A percentile compares a stretch with the other conserved stretches of the same genome.
Evolutionary conservation across 1,140 invertebrate species (phyloP).

Genomic region (Heliconius congener): DNA sequence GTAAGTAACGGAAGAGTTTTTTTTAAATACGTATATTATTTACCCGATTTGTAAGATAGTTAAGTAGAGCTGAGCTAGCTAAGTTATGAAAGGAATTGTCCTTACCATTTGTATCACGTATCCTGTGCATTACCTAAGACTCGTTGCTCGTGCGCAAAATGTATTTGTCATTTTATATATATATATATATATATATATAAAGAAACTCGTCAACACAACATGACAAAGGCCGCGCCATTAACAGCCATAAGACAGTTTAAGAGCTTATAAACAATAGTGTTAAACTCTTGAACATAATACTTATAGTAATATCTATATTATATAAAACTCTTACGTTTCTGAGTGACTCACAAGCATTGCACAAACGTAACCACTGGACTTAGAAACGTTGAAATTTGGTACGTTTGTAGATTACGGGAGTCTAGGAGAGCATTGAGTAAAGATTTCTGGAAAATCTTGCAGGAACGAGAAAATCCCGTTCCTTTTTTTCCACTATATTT

Average conservation of each 20-base stretch:
- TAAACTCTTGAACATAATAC: not conserved
- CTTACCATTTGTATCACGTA: constrained; percentile 37
- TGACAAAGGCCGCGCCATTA: constrained; percentile 1
- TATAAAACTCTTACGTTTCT: too few species aligned
- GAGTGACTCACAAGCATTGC: too few species aligned
- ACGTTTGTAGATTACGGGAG: too few species aligned
- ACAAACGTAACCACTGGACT: too few species aligned
- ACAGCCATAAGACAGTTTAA: not conserved
- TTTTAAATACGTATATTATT: constrained; percentile 15
- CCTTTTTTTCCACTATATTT: too few species aligned
- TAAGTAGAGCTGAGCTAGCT: not conserved
- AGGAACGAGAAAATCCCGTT: too few species aligned
- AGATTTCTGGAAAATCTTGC: too few species aligned
- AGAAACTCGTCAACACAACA: constrained; percentile 23
- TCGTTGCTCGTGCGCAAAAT: constrained; percentile 18
- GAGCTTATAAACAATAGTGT: not conserved
- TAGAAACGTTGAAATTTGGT: too few species aligned
- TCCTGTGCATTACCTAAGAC: constrained; percentile 33
- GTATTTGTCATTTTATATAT: constrained; percentile 23
- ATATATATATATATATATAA: constrained; percentile 14
- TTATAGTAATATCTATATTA: too few species aligned
- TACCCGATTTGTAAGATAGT: constrained; percentile 32
- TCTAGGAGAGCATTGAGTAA: too few species aligned
- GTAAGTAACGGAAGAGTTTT: too few species aligned
- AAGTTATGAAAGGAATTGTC: constrained; percentile 48